Conservation (phyloP, 30 jellyfish, hydroid and myxozoan genomes). For the Pseudorhiza aurosa region DNA sequence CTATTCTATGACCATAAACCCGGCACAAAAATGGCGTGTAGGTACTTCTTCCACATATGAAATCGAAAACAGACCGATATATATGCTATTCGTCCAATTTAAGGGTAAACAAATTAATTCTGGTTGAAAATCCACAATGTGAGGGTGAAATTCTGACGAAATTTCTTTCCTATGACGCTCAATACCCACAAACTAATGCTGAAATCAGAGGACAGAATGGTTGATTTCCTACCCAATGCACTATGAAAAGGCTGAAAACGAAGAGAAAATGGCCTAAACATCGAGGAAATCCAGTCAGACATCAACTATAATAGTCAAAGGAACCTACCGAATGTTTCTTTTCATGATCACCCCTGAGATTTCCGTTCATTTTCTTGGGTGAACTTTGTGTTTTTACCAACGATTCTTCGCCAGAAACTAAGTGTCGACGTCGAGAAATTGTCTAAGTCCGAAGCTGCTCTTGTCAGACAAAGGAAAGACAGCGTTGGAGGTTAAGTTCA, state of each 20-base stretch:
- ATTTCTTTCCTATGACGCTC: not conserved
- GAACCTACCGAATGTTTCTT: slow-evolving; percentile 12
- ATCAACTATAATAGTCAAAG: not conserved
- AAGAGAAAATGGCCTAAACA: slow-evolving; percentile 34
- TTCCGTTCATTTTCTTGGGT: slow-evolving; percentile 33
- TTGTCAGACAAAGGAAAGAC: slow-evolving; percentile 37
- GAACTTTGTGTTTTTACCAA: not conserved
- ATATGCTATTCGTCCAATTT: too few species aligned
- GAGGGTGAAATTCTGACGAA: not conserved
- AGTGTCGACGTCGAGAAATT: slow-evolving; percentile 52
- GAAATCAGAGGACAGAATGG: not conserved
- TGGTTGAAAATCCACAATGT: not conserved
- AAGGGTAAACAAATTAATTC: too few species aligned
- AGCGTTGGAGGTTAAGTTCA: slow-evolving; percentile 24
- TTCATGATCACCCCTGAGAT: slow-evolving; percentile 17
- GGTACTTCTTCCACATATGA: too few species aligned
- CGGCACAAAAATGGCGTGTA: too few species aligned
- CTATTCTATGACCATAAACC: too few species aligned
- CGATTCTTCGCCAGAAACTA: slow-evolving; percentile 45
- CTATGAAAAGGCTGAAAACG: not conserved
- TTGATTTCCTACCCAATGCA: not conserved
- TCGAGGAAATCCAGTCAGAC: not conserved
- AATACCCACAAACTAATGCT: not conserved
- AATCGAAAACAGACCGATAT: too few species aligned
- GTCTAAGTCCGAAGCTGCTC: slow-evolving; percentile 70